Percentiles rank a stretch among this genome's conserved stretches.
These are phyloP conservation scores for Anas platyrhynchos DNA, from an alignment of 2,113 vertebrate species.

Conservation along the genomic window DNA sequence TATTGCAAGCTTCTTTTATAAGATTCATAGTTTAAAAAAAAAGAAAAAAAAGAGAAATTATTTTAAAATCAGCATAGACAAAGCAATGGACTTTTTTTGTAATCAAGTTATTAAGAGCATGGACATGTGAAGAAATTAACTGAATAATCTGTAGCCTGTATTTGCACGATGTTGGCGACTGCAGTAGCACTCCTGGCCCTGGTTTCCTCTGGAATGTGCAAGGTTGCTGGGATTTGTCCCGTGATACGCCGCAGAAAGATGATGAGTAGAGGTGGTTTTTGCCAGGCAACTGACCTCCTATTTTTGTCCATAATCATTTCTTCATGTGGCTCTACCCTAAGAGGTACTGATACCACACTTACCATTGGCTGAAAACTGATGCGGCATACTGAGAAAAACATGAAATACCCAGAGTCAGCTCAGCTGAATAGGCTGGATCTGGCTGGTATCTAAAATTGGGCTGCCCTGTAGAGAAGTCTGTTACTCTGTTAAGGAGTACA, in stretches of 20 bases:
- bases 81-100: neutral
- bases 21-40: neutral
- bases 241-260: neutral
- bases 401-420: neutral
- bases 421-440: neutral
- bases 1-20: neutral
- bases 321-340: neutral
- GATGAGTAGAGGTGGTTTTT: conserved; percentile 59
- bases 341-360: neutral
- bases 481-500: neutral
- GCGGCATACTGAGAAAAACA: neutral
- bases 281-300: conserved; percentile 36
- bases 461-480: neutral
- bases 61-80: neutral
- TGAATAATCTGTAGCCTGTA: neutral
- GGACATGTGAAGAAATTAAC: neutral
- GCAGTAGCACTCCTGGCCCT: conserved; percentile 22
- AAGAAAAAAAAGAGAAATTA: neutral
- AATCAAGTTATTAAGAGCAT: neutral
- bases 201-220: conserved; percentile 47
- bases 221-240: conserved; percentile 56
- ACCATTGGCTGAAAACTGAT: conserved; percentile 33
- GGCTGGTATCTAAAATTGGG: neutral
- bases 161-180: conserved; percentile 24
- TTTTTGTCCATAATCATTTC: conserved; percentile 44